Conservation (phyloP, 2,888 invertebrate genomes). For the Ariolimax columbianus region DNA sequence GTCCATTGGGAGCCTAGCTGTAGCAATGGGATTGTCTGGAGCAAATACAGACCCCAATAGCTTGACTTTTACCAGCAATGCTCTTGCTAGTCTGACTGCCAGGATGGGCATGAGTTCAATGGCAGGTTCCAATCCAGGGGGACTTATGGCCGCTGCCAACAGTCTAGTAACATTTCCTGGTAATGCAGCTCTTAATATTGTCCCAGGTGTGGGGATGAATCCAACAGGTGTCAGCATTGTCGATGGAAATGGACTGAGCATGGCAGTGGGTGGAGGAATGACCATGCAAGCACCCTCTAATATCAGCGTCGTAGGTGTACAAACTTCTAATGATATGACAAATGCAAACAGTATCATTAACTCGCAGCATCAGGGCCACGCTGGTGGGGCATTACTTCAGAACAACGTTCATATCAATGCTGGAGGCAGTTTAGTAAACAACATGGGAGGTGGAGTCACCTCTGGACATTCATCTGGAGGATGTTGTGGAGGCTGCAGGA, state of each 20-base stretch:
- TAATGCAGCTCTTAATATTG: conserved; percentile 45
- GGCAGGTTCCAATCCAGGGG: conserved; percentile 36
- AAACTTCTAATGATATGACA: conserved; percentile 33
- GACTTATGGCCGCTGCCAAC: conserved; percentile 44
- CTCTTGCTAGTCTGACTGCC: conserved; percentile 45
- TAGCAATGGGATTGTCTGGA: conserved; percentile 48
- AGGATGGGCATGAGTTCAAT: conserved; percentile 52
- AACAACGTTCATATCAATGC: conserved; percentile 46
- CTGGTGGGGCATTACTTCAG: conserved; percentile 30
- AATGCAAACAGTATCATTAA: conserved; percentile 23
- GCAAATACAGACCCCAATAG: conserved; percentile 45
- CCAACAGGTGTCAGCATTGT: conserved; percentile 44
- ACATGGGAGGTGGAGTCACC: background rate
- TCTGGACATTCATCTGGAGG: conserved; percentile 18
- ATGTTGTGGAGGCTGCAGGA: conserved; percentile 51
- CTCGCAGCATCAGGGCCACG: conserved; percentile 26
- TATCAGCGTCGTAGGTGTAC: conserved; percentile 35
- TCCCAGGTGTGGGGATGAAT: conserved; percentile 51
- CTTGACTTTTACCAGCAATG: conserved; percentile 49
- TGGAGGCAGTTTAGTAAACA: conserved; percentile 47
- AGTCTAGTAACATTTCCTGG: conserved; percentile 50
- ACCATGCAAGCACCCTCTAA: conserved; percentile 34
- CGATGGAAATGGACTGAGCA: conserved; percentile 48
- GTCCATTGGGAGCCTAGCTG: conserved; percentile 50
- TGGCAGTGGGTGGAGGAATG: conserved; percentile 48